phyloP scores from a whole-genome alignment of 2,888 invertebrate genomes.

The Ceraclea dissimilis region DNA sequence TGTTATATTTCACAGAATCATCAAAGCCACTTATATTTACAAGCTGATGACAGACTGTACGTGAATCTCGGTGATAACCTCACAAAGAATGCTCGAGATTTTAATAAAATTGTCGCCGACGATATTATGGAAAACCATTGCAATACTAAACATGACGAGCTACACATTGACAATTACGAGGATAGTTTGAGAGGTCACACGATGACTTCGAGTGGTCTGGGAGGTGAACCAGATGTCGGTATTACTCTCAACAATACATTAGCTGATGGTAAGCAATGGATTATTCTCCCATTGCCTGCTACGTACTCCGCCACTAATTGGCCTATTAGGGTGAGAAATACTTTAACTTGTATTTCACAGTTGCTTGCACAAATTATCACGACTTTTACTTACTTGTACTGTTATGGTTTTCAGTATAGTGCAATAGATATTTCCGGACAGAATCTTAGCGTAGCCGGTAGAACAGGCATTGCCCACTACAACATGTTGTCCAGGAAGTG shows the following conservation, averaged over 20 bases:
- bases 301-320: slow-evolving; percentile 94
- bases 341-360: too few relatives aligned
- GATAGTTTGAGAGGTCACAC: not conserved
- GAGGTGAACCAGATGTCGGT: slow-evolving; percentile 34
- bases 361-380: too few relatives aligned
- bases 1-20: slow-evolving; percentile 66
- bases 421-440: slow-evolving; percentile 84
- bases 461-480: slow-evolving; percentile 93
- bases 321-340: slow-evolving; percentile 87
- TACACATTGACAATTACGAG: not conserved
- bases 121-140: slow-evolving; percentile 30
- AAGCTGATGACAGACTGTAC: slow-evolving; percentile 91
- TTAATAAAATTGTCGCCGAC: slow-evolving; percentile 42
- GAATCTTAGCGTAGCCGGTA: slow-evolving; percentile 88
- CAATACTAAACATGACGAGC: slow-evolving; percentile 27
- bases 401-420: slow-evolving; percentile 72
- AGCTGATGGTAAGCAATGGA: slow-evolving; percentile 90
- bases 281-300: slow-evolving; percentile 79
- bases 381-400: too few relatives aligned
- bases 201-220: slow-evolving; percentile 28
- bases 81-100: slow-evolving; percentile 41
- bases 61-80: slow-evolving; percentile 62
- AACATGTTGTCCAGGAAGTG: slow-evolving; percentile 80
- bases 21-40: slow-evolving; percentile 86
- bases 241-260: slow-evolving; percentile 48